Base-by-base conservation (phyloP, 2,888 invertebrate genomes). In the Heliothis peltigera region DNA sequence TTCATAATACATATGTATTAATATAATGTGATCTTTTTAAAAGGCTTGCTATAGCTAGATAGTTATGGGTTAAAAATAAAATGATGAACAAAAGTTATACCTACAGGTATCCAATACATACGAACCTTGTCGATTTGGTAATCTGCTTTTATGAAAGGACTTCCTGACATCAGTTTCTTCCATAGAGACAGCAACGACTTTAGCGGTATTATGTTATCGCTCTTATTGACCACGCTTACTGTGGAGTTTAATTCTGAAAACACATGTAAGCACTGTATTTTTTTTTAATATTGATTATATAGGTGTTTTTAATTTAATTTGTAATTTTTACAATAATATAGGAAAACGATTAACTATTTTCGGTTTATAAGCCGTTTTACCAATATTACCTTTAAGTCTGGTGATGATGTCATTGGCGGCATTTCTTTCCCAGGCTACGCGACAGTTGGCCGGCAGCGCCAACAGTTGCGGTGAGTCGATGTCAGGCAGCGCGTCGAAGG, bases 361-460 rank as follows among this genome's bases (percentile, higher is more conserved):
- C n/a, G n/a, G n/a, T n/a, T 15, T 39, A 39, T 39, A 4, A 4
- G 3, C 15, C 39, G 15, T 4, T 39, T 19, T 35, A 8, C 19
- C 1, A 49, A 42, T 51, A 12, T 0, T 73, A 87, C 88, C 88
- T 84, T 80, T 87, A 2, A 89, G 75, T n/a, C 83, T 83, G 12
- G 61, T 87, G 53, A 98, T 94, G n/a, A 97, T 96, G 22, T 92
- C 87, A 10, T 89, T 89, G 1, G 96, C 95, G 4, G 96, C 96
- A 60, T 96, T 96, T 75, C 96, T 96, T 88, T 98, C 98, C 96
- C 98, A 97, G 8, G 98, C 97, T 56, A 97, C 95, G 74, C 98
- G 97, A 65, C 98, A 98, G 88, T 99, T 99, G 56, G 97, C 97
- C 0, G 99, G 98, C 52, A 99, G 92, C 3, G 98, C 98, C 83